Conservation (phyloP, 2,888 invertebrate species). For the Polyommatus iphigenia region DNA sequence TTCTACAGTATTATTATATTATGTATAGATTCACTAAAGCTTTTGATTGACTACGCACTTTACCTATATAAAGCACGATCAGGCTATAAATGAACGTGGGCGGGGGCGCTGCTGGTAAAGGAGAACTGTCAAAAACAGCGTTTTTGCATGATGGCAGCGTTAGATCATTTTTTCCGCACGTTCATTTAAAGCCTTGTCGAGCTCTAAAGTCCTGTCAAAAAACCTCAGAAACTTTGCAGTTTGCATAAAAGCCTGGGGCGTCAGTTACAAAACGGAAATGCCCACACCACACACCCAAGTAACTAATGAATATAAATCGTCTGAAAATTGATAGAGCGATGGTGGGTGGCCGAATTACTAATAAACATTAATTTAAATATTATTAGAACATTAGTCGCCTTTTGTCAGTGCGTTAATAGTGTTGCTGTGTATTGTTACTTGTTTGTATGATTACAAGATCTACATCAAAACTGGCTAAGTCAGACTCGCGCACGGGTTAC, state of each 20-base stretch:
- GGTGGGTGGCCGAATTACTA: neutral
- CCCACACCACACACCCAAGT: neutral
- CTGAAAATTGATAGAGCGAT: neutral
- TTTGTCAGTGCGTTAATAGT: neutral
- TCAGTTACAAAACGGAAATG: slow-evolving; percentile 1
- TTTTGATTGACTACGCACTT: too few relatives aligned
- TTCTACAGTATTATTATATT: too few relatives aligned
- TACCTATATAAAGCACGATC: too few relatives aligned
- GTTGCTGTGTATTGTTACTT: neutral
- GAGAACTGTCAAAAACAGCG: too few relatives aligned
- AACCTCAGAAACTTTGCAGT: neutral
- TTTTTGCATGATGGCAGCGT: too few relatives aligned
- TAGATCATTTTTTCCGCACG: too few relatives aligned
- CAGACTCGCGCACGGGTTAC: too few relatives aligned
- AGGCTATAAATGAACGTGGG: too few relatives aligned
- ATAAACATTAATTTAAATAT: slow-evolving; percentile 15
- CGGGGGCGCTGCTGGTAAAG: too few relatives aligned
- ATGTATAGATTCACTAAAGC: too few relatives aligned
- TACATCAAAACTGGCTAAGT: too few relatives aligned
- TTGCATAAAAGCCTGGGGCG: neutral
- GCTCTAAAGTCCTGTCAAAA: neutral
- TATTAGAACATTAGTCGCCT: neutral
- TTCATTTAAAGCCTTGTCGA: too few relatives aligned
- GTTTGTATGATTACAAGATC: neutral
- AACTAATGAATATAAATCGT: slow-evolving; percentile 1